Percentiles rank a stretch among this genome's conserved stretches.
Evolutionary conservation across 2,797 vertebrate species (phyloP).

Genomic region (Fundulus diaphanus): DNA sequence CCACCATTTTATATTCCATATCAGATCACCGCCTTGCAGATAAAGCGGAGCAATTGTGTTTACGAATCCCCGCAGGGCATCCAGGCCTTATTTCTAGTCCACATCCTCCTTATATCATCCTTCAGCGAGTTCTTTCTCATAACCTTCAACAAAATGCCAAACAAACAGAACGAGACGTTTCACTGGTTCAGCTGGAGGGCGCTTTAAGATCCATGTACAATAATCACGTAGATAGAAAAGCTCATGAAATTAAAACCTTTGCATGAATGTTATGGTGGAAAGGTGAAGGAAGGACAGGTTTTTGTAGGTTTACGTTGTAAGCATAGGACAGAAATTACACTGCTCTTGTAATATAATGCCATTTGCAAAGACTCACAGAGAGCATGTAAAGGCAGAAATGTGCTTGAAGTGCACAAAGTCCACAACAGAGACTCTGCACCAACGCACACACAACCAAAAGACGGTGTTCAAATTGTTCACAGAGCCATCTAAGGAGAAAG

Average conservation of each 20-base stretch:
- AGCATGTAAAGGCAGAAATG: neutral
- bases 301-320: neutral
- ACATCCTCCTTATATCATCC: slow-evolving; percentile 46
- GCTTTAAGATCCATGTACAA: neutral
- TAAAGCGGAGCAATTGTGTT: slow-evolving; percentile 68
- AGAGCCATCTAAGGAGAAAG: no score
- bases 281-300: neutral
- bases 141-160: slow-evolving; percentile 44
- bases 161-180: slow-evolving; percentile 40
- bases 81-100: slow-evolving; percentile 58
- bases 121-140: slow-evolving; percentile 45
- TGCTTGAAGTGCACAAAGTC: neutral
- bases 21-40: slow-evolving; percentile 64
- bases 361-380: neutral
- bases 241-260: neutral
- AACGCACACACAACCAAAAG: neutral
- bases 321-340: neutral
- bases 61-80: slow-evolving; percentile 59
- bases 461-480: neutral
- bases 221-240: neutral
- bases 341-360: neutral
- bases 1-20: slow-evolving; percentile 58
- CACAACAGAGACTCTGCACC: neutral
- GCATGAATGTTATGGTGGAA: neutral
- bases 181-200: slow-evolving; percentile 38